Percentiles rank a stretch among this genome's conserved stretches.
These are phyloP conservation scores for Heliconius eleuchia DNA, from an alignment of 1,140 invertebrate species.

Conservation along the genomic window DNA sequence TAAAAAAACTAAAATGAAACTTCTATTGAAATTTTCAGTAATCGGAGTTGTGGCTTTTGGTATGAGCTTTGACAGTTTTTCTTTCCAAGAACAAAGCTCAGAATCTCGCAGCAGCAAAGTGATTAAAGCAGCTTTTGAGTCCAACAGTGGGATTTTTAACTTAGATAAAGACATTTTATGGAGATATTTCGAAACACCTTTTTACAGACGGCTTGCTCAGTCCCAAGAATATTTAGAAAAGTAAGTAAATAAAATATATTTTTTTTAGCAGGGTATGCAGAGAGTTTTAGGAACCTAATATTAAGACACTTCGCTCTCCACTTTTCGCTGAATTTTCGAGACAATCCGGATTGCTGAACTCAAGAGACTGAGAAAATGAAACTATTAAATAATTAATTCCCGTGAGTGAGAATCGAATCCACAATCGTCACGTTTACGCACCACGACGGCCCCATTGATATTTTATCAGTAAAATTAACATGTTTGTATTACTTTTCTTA, in stretches of 20 bases:
- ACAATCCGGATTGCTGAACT: no score
- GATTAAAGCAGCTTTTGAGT: conserved; percentile 86
- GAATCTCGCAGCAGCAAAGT: conserved; percentile 85
- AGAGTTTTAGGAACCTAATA: no score
- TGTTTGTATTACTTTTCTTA: no score
- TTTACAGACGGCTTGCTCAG: conserved; percentile 86
- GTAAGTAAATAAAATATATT: conserved; percentile 75
- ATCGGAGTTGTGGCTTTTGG: conserved; percentile 87
- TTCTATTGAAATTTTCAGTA: conserved; percentile 81
- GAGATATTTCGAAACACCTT: conserved; percentile 86
- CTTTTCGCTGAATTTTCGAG: no score
- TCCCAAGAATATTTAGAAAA: conserved; percentile 89
- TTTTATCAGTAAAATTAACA: no score
- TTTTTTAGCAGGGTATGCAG: background rate
- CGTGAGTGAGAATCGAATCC: no score
- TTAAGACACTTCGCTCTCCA: no score
- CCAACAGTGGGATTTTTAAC: conserved; percentile 86
- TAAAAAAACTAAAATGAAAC: background rate
- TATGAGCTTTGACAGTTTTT: conserved; percentile 85
- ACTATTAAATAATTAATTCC: no score
- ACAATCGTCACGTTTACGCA: no score
- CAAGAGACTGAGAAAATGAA: no score
- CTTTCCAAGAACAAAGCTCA: conserved; percentile 79
- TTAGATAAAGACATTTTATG: conserved; percentile 91
- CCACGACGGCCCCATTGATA: no score